These are phyloP conservation scores for Boloria selene DNA, from an alignment of 2,888 invertebrate genomes.

Conservation along the genomic window DNA sequence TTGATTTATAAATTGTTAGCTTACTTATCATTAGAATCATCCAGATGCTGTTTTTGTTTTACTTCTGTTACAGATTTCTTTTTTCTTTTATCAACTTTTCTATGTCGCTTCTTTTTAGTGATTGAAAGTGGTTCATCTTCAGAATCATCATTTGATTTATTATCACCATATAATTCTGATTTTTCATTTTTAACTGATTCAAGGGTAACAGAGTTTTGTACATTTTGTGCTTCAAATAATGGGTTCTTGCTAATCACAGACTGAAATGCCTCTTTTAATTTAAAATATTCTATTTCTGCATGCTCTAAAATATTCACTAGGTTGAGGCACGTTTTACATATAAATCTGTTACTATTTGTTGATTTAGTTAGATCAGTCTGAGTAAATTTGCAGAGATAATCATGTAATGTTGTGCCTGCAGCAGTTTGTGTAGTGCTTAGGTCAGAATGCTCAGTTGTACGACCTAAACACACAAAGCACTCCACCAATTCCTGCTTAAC, in stretches of 20 bases:
- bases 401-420: constrained; percentile 54
- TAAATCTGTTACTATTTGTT: constrained; percentile 50
- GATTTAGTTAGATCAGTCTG: constrained; percentile 50
- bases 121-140: constrained; percentile 70
- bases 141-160: constrained; percentile 50
- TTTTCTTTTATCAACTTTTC: constrained; percentile 61
- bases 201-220: constrained; percentile 49
- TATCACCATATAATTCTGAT: constrained; percentile 37
- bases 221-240: constrained; percentile 52
- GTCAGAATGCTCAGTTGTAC: constrained; percentile 55
- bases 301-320: constrained; percentile 68
- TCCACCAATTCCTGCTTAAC: constrained; percentile 66
- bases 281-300: constrained; percentile 66
- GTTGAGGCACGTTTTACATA: constrained; percentile 66
- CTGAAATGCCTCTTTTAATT: constrained; percentile 66
- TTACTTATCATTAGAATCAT: constrained; percentile 47
- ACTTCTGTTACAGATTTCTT: constrained; percentile 51
- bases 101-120: constrained; percentile 59
- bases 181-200: constrained; percentile 48
- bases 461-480: constrained; percentile 62
- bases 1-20: background rate
- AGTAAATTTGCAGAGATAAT: constrained; percentile 60
- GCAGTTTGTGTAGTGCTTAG: constrained; percentile 53
- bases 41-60: constrained; percentile 48
- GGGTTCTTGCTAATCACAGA: constrained; percentile 69